Conservation (phyloP, 2,113 vertebrate species). For the Serilophus lunatus region DNA sequence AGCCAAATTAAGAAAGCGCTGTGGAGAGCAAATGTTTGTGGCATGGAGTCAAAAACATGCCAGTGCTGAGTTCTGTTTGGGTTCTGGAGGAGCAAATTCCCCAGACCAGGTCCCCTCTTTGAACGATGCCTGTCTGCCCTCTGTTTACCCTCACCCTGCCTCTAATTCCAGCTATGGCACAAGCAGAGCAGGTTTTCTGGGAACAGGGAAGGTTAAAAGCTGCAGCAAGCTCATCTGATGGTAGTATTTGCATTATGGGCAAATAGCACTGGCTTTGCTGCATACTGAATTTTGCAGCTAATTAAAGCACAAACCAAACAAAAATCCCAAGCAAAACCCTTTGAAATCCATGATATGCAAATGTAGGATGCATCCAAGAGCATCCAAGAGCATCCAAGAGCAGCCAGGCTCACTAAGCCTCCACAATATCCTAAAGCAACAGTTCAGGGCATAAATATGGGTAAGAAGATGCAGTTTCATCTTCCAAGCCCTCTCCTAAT, state of each 20-base stretch:
- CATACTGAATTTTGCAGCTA: not conserved
- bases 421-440: not conserved
- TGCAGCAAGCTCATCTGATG: not conserved
- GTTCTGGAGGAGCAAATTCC: not conserved
- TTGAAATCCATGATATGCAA: not conserved
- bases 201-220: not conserved
- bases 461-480: not conserved
- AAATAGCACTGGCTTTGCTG: not conserved
- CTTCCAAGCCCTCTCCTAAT: not conserved
- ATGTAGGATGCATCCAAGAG: not conserved
- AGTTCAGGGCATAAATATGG: not conserved
- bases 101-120: not conserved
- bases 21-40: constrained; percentile 53
- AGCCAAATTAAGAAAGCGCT: constrained; percentile 58
- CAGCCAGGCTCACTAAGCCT: not conserved
- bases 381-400: not conserved
- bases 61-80: not conserved
- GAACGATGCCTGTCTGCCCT: not conserved
- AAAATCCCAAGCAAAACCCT: not conserved
- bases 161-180: not conserved
- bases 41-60: constrained; percentile 10
- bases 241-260: not conserved
- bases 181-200: not conserved
- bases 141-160: not conserved
- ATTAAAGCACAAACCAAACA: not conserved